Conservation (phyloP, 2,797 vertebrate species). For the Heliangelus exortis region DNA sequence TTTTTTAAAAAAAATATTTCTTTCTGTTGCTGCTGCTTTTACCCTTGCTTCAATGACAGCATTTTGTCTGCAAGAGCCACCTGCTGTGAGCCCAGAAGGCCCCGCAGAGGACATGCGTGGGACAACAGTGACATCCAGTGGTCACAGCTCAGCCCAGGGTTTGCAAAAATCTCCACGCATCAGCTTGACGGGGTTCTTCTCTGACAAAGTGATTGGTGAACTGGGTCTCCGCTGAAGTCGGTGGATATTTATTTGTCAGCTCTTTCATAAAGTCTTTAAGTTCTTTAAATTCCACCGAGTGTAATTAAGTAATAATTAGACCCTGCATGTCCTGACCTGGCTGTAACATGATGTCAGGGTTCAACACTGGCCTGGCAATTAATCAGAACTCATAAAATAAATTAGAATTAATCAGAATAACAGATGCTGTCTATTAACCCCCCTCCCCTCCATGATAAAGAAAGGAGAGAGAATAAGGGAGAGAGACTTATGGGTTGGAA, state of each 20-base stretch:
- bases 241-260: not conserved
- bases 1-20: too few relatives aligned
- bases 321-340: not conserved
- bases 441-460: too few relatives aligned
- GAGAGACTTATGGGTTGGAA: too few relatives aligned
- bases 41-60: not conserved
- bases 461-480: too few relatives aligned
- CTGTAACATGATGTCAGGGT: not conserved
- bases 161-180: not conserved
- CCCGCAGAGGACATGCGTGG: not conserved
- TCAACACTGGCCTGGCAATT: too few relatives aligned
- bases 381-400: too few relatives aligned
- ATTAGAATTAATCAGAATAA: too few relatives aligned
- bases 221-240: not conserved
- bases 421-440: too few relatives aligned
- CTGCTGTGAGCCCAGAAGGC: not conserved
- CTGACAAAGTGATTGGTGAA: not conserved
- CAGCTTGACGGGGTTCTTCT: not conserved
- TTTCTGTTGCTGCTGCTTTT: not conserved
- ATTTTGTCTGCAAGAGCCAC: not conserved
- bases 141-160: not conserved
- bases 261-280: not conserved
- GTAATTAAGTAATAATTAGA: not conserved
- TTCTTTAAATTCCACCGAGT: not conserved
- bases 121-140: conserved; percentile 62